Conservation (phyloP, 2,888 invertebrate genomes). For the Yponomeuta plumbellus region DNA sequence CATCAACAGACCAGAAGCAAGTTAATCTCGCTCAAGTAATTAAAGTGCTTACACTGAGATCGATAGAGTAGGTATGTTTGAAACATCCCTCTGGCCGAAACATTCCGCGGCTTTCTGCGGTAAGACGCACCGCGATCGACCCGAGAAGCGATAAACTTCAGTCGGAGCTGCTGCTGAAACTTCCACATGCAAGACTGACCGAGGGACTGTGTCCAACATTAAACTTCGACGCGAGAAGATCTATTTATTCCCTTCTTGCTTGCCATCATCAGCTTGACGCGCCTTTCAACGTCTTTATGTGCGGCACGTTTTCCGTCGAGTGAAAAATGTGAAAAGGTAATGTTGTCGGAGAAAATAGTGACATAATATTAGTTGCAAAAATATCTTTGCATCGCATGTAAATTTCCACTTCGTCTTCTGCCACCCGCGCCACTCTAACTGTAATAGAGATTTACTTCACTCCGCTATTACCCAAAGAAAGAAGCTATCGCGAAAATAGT, state of each 20-base stretch:
- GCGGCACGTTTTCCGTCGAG: background rate
- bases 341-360: background rate
- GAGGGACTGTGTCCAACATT: background rate
- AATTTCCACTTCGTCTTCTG: constrained; percentile 60
- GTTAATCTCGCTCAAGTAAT: constrained; percentile 11
- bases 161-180: background rate
- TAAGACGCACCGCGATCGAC: background rate
- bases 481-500: constrained; percentile 61
- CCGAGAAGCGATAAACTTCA: background rate
- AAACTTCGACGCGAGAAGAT: background rate
- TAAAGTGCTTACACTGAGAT: constrained; percentile 12
- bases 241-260: background rate
- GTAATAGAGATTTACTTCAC: constrained; percentile 75
- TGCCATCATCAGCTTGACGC: background rate
- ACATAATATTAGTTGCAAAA: constrained; percentile 5
- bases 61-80: constrained; percentile 1
- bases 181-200: background rate
- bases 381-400: constrained; percentile 41
- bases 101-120: constrained; percentile 6
- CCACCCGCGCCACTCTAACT: constrained; percentile 71
- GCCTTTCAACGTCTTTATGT: background rate
- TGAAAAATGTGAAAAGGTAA: constrained; percentile 1
- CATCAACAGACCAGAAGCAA: background rate
- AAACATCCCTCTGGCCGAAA: background rate
- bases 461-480: constrained; percentile 58